These are phyloP conservation scores for Myotis planiceps DNA, from an alignment of 2,797 vertebrate genomes.

Conservation along the genomic window DNA sequence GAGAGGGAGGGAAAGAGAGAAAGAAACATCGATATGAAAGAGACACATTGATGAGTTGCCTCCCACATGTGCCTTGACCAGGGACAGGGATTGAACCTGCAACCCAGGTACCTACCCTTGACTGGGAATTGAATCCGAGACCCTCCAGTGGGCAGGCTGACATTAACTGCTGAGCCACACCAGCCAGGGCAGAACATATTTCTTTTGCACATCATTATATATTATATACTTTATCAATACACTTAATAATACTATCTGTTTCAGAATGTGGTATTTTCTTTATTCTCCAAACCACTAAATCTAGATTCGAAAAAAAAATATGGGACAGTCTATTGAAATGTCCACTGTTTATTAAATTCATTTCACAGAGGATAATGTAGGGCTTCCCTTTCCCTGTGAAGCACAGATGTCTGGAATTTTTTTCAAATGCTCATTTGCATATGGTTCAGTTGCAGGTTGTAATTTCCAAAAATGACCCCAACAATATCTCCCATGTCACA, in stretches of 20 bases:
- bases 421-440: not conserved
- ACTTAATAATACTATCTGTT: not conserved
- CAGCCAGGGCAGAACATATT: not conserved
- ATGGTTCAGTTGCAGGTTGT: not conserved
- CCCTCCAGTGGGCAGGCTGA: too few relatives aligned
- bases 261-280: not conserved
- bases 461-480: not conserved
- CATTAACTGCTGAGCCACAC: too few relatives aligned
- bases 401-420: not conserved
- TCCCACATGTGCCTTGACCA: too few relatives aligned
- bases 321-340: accelerated
- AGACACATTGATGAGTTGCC: too few relatives aligned
- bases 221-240: too few relatives aligned
- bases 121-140: too few relatives aligned
- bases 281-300: not conserved
- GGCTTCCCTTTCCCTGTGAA: not conserved
- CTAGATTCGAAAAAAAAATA: not conserved
- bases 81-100: too few relatives aligned
- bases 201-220: not conserved
- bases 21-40: too few relatives aligned
- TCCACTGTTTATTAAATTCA: not conserved
- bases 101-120: too few relatives aligned
- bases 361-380: not conserved
- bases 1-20: too few relatives aligned
- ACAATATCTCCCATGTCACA: not conserved